phyloP scores from a whole-genome alignment of 1,140 invertebrate genomes.

The Eubasilissa regina region DNA sequence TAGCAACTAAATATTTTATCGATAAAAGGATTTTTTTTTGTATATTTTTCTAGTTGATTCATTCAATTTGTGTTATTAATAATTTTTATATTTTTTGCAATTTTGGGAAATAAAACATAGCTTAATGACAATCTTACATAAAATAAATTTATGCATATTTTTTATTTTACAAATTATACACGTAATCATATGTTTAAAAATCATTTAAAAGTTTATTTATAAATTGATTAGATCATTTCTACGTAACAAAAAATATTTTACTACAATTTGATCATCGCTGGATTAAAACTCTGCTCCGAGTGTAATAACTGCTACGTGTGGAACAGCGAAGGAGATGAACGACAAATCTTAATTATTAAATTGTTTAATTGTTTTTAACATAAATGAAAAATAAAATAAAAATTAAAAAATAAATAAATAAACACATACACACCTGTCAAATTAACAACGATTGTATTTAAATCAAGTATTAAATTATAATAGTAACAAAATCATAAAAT shows the following conservation, averaged over 20 bases:
- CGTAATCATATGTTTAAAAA: slow-evolving; percentile 33
- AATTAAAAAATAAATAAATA: slow-evolving; percentile 23
- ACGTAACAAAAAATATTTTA: slow-evolving; percentile 2
- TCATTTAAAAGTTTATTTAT: not conserved
- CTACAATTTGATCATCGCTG: slow-evolving; percentile 4
- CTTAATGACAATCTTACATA: slow-evolving; percentile 30
- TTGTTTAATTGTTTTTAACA: not conserved
- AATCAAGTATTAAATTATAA: not conserved
- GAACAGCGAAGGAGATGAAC: too few relatives aligned
- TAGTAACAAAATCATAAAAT: slow-evolving; percentile 2
- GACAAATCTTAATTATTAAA: not conserved
- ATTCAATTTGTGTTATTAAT: too few relatives aligned
- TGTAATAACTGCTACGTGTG: too few relatives aligned
- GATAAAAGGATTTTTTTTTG: too few relatives aligned
- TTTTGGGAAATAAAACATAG: not conserved
- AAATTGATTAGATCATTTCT: slow-evolving; percentile 14
- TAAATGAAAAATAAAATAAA: slow-evolving; percentile 7
- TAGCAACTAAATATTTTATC: too few relatives aligned
- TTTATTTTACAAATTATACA: slow-evolving; percentile 47
- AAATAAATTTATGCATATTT: slow-evolving; percentile 30
- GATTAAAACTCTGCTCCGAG: too few relatives aligned
- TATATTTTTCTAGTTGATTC: too few relatives aligned
- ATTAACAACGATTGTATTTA: slow-evolving; percentile 9
- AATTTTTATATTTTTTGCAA: too few relatives aligned
- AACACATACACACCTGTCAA: not conserved